These are phyloP conservation scores for Andrena fulva DNA, from an alignment of 2,888 invertebrate genomes.

Conservation along the genomic window DNA sequence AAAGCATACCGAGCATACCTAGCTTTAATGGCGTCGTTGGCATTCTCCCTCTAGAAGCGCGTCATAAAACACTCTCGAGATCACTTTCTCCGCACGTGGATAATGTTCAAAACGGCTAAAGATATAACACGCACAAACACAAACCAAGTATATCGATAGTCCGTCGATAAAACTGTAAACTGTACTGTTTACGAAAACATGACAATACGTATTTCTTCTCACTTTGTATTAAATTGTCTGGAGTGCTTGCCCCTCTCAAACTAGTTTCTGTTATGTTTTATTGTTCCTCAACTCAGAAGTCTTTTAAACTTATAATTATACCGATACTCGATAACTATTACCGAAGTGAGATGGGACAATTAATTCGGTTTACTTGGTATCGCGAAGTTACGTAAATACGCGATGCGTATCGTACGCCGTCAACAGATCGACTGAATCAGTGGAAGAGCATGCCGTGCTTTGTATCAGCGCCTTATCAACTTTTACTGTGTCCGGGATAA, in stretches of 20 bases:
- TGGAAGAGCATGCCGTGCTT: slow-evolving; percentile 59
- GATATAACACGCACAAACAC: slow-evolving; percentile 27
- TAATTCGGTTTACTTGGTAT: slow-evolving; percentile 20
- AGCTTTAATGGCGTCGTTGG: slow-evolving; percentile 75
- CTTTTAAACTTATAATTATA: background rate
- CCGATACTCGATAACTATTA: background rate
- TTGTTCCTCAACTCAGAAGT: background rate
- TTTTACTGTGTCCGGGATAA: slow-evolving; percentile 56
- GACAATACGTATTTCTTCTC: background rate
- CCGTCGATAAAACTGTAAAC: background rate
- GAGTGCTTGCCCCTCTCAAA: too few species aligned
- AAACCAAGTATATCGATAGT: background rate
- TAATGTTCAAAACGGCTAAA: background rate
- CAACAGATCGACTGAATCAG: slow-evolving; percentile 72
- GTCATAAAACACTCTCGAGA: slow-evolving; percentile 38
- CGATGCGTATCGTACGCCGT: slow-evolving; percentile 66
- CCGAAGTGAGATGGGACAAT: background rate
- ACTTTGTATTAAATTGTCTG: background rate
- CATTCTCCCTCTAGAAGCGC: slow-evolving; percentile 62
- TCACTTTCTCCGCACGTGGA: slow-evolving; percentile 20
- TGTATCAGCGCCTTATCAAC: slow-evolving; percentile 73
- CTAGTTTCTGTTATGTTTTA: background rate
- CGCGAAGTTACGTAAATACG: slow-evolving; percentile 47
- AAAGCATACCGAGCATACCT: slow-evolving; percentile 71
- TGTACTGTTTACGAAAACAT: background rate